Evolutionary conservation across 2,797 vertebrate species (phyloP).

Genomic region (Heliangelus exortis): DNA sequence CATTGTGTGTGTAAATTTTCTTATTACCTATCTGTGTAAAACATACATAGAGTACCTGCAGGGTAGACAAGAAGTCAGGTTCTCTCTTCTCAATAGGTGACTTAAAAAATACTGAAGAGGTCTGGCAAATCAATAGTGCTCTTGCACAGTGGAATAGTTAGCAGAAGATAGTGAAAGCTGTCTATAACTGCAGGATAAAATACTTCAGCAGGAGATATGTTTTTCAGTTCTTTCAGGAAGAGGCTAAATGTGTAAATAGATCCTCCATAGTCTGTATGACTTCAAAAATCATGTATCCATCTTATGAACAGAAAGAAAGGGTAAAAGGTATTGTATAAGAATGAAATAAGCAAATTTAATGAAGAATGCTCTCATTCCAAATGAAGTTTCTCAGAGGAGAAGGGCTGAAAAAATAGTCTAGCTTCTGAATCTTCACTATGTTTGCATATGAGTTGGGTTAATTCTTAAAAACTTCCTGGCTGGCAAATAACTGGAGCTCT

Average conservation of each 20-base stretch:
- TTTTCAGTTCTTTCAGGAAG: not conserved
- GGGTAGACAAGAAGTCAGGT: not conserved
- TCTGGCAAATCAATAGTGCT: not conserved
- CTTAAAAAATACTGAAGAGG: not conserved
- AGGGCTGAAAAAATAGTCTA: not conserved
- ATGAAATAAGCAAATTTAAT: not conserved
- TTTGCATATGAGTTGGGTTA: not conserved
- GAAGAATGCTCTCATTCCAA: not conserved
- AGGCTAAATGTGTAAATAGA: not conserved
- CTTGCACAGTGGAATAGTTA: not conserved
- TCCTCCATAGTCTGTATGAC: not conserved
- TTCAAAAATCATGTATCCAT: not conserved
- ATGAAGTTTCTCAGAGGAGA: not conserved
- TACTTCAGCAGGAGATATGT: not conserved
- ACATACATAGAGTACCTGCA: not conserved
- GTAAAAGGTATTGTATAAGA: not conserved
- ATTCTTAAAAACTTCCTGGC: not conserved
- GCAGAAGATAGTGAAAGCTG: not conserved
- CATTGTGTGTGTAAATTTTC: not conserved
- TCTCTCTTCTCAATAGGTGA: not conserved
- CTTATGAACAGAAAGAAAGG: not conserved
- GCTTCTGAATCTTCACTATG: not conserved
- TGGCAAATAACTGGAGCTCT: not conserved
- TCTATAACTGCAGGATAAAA: not conserved
- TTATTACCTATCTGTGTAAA: not conserved